Base-by-base conservation (phyloP, 2,113 vertebrate genomes). In the Carettochelys insculpta region DNA sequence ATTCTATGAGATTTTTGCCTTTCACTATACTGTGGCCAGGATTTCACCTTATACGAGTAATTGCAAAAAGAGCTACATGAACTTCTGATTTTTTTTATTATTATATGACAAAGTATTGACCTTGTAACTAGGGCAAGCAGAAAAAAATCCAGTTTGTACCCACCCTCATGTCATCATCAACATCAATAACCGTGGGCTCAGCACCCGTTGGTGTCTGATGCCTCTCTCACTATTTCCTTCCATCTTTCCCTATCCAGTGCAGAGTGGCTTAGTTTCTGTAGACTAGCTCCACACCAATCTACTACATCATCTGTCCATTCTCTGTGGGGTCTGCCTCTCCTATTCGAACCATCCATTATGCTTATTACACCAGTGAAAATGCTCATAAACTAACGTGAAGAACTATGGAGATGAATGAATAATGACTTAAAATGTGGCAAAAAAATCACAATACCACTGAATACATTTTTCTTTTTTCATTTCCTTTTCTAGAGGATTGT, bases 101-200 rank as follows among this genome's bases (percentile, higher is more conserved):
- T 17, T 47, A 48, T 0, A 0, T 17, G 34, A 78, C 54, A 75
- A 13, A 11, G 24, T 75, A 27, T 45, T 0, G 1, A 76, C 24
- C 76, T 93, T 82, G 65, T 94, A n/a, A 43, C 50, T 89, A 17
- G 80, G 88, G 47, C 43, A 80, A 22, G 53, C 38, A 43, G 38
- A 75, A 90, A 79, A 80, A 87, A 94, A 75, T 76, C 38, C 12
- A 48, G 6, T 80, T 51, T 45, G 31, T 75, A 2, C 8, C 10
- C 34, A 81, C 50, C 65, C 8, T 68, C 83, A 68, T 1, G 11
- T n/a, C n/a, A n/a, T n/a, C n/a, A n/a, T n/a, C n/a, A n/a, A n/a
- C n/a, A n/a, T n/a, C n/a, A n/a, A n/a, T n/a, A n/a, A n/a, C n/a
- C n/a, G n/a, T n/a, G n/a, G n/a, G n/a, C n/a, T n/a, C n/a, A n/a